These are phyloP conservation scores for Saccopteryx leptura DNA, from an alignment of 2,113 vertebrate species.

Conservation along the genomic window DNA sequence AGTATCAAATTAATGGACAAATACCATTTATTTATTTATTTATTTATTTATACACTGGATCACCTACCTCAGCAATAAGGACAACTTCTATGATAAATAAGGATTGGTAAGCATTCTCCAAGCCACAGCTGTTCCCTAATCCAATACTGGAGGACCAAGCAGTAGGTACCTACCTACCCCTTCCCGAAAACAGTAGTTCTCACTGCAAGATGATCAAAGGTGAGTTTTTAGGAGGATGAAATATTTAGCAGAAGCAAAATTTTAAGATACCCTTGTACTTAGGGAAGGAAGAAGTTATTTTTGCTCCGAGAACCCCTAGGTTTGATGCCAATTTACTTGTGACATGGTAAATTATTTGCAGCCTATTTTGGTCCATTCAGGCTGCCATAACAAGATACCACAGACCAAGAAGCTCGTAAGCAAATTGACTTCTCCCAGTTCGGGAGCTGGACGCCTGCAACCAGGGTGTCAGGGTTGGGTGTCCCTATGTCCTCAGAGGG, in stretches of 20 bases:
- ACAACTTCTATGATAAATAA: neutral
- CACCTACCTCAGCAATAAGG: neutral
- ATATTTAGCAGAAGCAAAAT: neutral
- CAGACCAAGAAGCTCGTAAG: neutral
- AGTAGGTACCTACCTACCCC: neutral
- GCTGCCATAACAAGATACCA: neutral
- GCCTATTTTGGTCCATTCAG: neutral
- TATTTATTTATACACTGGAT: neutral
- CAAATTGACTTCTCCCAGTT: neutral
- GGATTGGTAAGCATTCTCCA: neutral
- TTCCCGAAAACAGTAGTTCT: neutral
- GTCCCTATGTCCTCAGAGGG: no score
- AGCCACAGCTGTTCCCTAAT: neutral
- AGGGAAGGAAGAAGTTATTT: neutral
- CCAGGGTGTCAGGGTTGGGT: neutral
- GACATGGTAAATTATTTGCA: slow-evolving; percentile 10
- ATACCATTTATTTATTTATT: neutral
- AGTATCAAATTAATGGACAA: neutral
- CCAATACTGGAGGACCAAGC: neutral
- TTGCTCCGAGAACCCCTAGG: neutral
- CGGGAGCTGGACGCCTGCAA: neutral
- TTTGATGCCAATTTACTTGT: neutral
- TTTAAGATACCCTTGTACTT: neutral
- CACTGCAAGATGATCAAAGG: neutral
- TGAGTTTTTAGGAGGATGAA: neutral